Evolutionary conservation across 2,113 vertebrate genomes (phyloP), one percentile per base, ranked within the genome.

Genomic region (Gadus chalcogrammus): DNA sequence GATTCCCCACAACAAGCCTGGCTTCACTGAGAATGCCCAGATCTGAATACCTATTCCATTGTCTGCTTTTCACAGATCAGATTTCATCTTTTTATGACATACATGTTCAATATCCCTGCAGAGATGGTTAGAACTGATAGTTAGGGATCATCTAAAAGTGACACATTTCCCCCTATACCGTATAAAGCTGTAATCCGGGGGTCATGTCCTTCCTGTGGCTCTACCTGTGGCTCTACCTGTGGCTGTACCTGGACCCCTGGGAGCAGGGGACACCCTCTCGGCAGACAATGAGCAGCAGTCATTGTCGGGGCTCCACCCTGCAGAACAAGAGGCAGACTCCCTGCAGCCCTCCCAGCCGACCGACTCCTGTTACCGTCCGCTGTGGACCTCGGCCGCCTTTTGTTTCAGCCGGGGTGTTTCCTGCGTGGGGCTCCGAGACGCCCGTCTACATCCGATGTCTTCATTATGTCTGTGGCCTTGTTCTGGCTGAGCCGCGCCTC

Each of bases 351-450:
- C 76, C 13, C 80, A 69, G 76, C 75, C 75, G 72, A 75, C 75
- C 75, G 82, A 75, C 65, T 91, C 89, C 83, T 82, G 88, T 92
- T 91, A 88, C 89, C 78, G 81, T 79, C 42, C 42, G 42, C 8
- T 79, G 74, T 77, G 73, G 81, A 75, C 77, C 63, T 65, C 82
- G 6, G 42, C 42, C 12, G 42, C 42, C 42, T 48, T 48, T 48
- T 48, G 82, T 85, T 82, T 79, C 74, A 13, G 72, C 71, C 70
- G 77, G 61, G 61, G 35, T 13, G 16, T 18, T 72, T 75, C 73
- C 80, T 76, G 77, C 69, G 68, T 59, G 70, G 75, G 70, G 69
- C 65, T 71, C 22, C 53, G 63, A 60, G 73, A 75, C 80, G 69
- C 81, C 85, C 84, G 81, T 80, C 76, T 74, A 81, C 70, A 72